Percentiles rank a stretch among this genome's conserved stretches.
These are phyloP conservation scores for Cinclus cinclus DNA, from an alignment of 2,113 vertebrate genomes.

Conservation along the genomic window DNA sequence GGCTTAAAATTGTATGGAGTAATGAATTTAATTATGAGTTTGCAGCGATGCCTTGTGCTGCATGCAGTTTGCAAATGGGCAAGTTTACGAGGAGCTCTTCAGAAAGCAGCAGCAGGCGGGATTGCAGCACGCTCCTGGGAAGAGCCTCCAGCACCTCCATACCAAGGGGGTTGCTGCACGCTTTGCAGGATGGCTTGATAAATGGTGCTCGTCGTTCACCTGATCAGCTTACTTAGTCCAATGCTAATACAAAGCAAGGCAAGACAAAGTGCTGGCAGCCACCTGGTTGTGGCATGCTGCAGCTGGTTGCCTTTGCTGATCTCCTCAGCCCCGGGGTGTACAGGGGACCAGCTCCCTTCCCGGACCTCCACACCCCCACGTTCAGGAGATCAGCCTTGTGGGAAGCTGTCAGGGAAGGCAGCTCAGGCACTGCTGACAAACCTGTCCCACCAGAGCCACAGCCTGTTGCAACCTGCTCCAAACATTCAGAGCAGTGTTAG, in stretches of 20 bases:
- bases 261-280: neutral
- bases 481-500: neutral
- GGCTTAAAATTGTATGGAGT: conserved; percentile 67
- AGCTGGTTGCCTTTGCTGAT: neutral
- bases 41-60: conserved; percentile 51
- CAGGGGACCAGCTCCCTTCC: neutral
- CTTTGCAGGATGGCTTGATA: neutral
- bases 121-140: neutral
- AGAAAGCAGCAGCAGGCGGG: neutral
- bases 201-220: neutral
- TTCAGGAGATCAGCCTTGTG: neutral
- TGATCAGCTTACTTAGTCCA: neutral
- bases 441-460: neutral
- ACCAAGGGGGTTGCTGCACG: neutral
- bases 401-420: neutral
- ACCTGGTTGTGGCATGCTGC: neutral
- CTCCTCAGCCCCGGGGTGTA: neutral
- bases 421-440: conserved; percentile 8
- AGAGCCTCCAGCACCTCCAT: neutral
- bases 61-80: conserved; percentile 32
- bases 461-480: conserved; percentile 15
- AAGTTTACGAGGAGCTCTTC: neutral
- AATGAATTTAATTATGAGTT: conserved; percentile 72
- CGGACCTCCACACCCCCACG: neutral
- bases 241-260: neutral